Evolutionary conservation across 2,888 invertebrate species (phyloP).

Genomic region (Tyria jacobaeae): DNA sequence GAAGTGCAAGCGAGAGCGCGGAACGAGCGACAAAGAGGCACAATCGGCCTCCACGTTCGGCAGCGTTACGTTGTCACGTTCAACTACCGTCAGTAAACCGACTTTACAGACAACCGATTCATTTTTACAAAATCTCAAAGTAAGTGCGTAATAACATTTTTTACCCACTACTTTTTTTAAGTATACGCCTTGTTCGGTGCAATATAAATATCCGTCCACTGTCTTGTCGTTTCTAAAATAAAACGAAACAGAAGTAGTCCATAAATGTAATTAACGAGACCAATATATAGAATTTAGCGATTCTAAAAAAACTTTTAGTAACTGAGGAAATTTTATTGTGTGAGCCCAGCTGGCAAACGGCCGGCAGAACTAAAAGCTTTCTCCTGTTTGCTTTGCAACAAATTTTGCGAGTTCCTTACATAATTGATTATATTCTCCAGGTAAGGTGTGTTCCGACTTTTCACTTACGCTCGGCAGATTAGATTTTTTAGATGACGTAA

Average conservation of each 20-base stretch:
- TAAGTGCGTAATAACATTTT: no score
- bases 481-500: conserved; percentile 8
- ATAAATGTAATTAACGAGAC: conserved; percentile 10
- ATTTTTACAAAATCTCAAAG: no score
- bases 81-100: no score
- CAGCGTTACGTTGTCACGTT: no score
- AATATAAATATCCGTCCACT: no score
- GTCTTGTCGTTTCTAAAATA: no score
- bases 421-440: conserved; percentile 22
- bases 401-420: conserved; percentile 16
- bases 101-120: no score
- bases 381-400: conserved; percentile 19
- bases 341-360: conserved; percentile 16
- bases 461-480: conserved; percentile 12
- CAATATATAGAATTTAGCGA: conserved; percentile 5
- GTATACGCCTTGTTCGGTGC: no score
- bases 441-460: conserved; percentile 18
- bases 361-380: conserved; percentile 20
- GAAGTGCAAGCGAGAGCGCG: no score
- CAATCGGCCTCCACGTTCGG: no score
- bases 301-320: conserved; percentile 1
- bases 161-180: no score
- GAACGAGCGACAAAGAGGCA: no score
- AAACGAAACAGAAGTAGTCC: neutral
- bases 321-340: conserved; percentile 10